Conservation (phyloP, 2,113 vertebrate genomes). For the Heteronetta atricapilla region DNA sequence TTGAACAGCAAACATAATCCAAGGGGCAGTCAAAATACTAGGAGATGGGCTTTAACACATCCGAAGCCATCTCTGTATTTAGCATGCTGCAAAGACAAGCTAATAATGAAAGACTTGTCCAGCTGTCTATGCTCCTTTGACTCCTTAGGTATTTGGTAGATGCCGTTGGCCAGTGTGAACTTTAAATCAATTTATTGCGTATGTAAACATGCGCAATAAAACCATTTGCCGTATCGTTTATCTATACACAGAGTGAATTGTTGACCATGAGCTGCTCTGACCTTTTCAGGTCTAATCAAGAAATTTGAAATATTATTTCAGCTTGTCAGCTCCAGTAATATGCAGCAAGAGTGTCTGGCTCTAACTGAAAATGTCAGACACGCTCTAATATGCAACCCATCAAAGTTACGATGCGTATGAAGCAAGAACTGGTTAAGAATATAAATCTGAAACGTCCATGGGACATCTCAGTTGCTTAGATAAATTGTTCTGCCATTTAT, state of each 20-base stretch:
- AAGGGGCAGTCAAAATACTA: not conserved
- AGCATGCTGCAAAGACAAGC: conserved; percentile 12
- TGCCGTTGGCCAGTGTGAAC: conserved; percentile 2
- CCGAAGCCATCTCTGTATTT: not conserved
- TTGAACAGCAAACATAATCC: not conserved
- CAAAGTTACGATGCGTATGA: conserved; percentile 23
- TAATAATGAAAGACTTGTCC: not conserved
- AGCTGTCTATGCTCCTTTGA: not conserved
- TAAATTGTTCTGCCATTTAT: not conserved
- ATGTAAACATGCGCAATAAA: conserved; percentile 31
- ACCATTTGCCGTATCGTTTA: not conserved
- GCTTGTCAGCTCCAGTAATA: conserved; percentile 4
- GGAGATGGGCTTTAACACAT: not conserved
- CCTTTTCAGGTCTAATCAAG: conserved; percentile 64
- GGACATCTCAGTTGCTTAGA: conserved; percentile 24
- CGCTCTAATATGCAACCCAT: conserved; percentile 47
- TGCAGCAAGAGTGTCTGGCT: not conserved
- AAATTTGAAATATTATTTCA: conserved; percentile 53
- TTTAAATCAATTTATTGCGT: conserved; percentile 34
- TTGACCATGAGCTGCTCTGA: conserved; percentile 23
- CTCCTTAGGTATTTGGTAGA: conserved; percentile 23
- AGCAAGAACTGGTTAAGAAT: conserved; percentile 19
- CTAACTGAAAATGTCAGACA: conserved; percentile 52
- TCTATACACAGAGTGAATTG: not conserved
- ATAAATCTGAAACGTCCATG: conserved; percentile 15